Base-by-base conservation (phyloP, 2,797 vertebrate species). In the Trachops cirrhosus region DNA sequence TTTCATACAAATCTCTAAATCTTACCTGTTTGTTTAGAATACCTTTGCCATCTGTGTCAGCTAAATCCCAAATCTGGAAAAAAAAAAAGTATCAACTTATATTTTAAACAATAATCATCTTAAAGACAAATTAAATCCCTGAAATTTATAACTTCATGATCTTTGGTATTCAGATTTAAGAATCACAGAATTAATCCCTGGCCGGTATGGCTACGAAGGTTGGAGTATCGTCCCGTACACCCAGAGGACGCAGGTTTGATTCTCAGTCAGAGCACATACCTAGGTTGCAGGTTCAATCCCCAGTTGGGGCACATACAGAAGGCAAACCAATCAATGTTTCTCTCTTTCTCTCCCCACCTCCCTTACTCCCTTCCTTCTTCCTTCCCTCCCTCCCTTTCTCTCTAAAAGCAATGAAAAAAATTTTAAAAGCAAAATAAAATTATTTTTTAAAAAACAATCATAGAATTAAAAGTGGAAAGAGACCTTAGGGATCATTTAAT, bases 31-130 rank as follows among this genome's bases (percentile, higher is more conserved):
- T 99, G 98, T 98, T 99, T 89, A 99, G 99, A 96, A 98, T 98
- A 91, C 99, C 99, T 98, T 99, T 99, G 95, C 99, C 98, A 98
- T 99, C 99, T 79, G 99, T 99, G 97, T 99, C 99, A 54, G 99
- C 99, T 97, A 99, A 99, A 98, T 99, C 99, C 99, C 99, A 99
- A 98, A 99, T 99, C 99, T 99, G 97, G 95, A 9, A 98, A 64
- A 91, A 14, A 97, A 57, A 3, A 83, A 96, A 74, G 24, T 87
- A 82, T 89, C 44, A 98, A 84, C 68, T 0, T 83, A 54, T 86
- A 94, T 86, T 94, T 95, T 88, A 86, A 95, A 95, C 32, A 95
- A 94, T 93, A 79, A 59, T 88, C 5, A 86, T 64, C 62, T 64
- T 80, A 93, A 92, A 83, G 24, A 95, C 73, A 89, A 94, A 78